Percentiles rank a stretch among this genome's conserved stretches.
These are phyloP conservation scores for Euplexia lucipara DNA, from an alignment of 2,888 invertebrate species.

Conservation along the genomic window DNA sequence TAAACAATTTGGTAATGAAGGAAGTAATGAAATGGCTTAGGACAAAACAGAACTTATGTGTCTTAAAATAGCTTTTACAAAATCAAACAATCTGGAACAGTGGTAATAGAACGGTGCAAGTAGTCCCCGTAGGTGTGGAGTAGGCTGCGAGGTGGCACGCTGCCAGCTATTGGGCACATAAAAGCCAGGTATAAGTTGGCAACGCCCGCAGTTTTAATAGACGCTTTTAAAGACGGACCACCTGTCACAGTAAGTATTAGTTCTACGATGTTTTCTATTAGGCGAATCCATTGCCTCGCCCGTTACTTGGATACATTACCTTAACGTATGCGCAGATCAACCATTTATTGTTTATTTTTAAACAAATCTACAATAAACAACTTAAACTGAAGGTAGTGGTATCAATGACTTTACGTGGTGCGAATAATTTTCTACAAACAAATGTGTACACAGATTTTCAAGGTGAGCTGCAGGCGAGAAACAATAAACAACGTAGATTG, in stretches of 20 bases:
- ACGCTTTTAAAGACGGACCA: constrained; percentile 23
- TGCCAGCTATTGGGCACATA: constrained; percentile 43
- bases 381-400: background rate
- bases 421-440: background rate
- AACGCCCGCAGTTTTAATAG: constrained; percentile 17
- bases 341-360: background rate
- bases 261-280: constrained; percentile 13
- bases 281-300: background rate
- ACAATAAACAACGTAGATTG: background rate
- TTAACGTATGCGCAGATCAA: background rate
- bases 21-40: background rate
- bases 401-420: background rate
- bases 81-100: constrained; percentile 6
- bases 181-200: constrained; percentile 28
- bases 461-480: background rate
- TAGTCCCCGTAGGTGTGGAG: constrained; percentile 14
- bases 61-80: background rate
- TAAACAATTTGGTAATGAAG: background rate
- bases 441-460: background rate
- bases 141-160: constrained; percentile 30
- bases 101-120: constrained; percentile 23
- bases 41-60: constrained; percentile 7
- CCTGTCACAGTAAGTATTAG: constrained; percentile 28
- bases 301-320: background rate
- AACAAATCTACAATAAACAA: constrained; percentile 2